Base-by-base conservation (phyloP, 2,888 invertebrate genomes). In the Quadroppia sp. region DNA sequence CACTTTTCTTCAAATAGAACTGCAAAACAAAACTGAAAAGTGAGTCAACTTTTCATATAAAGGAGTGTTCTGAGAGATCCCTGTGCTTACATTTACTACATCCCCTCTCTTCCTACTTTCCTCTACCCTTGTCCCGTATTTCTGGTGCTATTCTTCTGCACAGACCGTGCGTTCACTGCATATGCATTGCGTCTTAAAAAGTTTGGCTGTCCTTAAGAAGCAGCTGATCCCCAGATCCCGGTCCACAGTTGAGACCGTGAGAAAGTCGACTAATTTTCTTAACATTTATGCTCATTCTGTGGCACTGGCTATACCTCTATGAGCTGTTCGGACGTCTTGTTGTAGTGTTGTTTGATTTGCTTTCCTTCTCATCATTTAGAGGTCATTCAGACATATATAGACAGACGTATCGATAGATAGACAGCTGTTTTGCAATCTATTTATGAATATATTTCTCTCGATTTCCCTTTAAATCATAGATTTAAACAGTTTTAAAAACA, bases 211-310 rank as follows among this genome's bases (percentile, higher is more conserved):
- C 61, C 61, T 59, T 36, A 61, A 36, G 61, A 32, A 61, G 61
- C 61, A 36, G 61, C 61, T 61, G 61, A 61, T 61, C 32, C n/a
- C 32, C 61, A 30, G 61, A 53, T 20, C 45, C 17, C 15, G 15
- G 45, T 45, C 45, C 36, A 36, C 6, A 36, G 36, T 9, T 45
- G 11, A 45, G 17, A 53, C 53, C 61, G 61, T 61, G 61, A 61
- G 61, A 61, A 61, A 61, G 61, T 61, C 32, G 3, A 28, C 61
- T 61, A 61, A 61, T 61, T 61, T 61, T 61, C n/a, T 17, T 28
- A 30, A 61, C 25, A 61, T 32, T 61, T 61, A 61, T 61, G n/a
- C 61, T 17, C n/a, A 61, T 61, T 61, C 32, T 20, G 36, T 30
- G 59, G 50, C 23, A 25, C 53, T 45, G 15, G 13, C 45, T 45